Percentiles rank a stretch among this genome's conserved stretches.
phyloP scores from a whole-genome alignment of 37 sponge, comb jelly and placozoan genomes.

The Crambe crambe region DNA sequence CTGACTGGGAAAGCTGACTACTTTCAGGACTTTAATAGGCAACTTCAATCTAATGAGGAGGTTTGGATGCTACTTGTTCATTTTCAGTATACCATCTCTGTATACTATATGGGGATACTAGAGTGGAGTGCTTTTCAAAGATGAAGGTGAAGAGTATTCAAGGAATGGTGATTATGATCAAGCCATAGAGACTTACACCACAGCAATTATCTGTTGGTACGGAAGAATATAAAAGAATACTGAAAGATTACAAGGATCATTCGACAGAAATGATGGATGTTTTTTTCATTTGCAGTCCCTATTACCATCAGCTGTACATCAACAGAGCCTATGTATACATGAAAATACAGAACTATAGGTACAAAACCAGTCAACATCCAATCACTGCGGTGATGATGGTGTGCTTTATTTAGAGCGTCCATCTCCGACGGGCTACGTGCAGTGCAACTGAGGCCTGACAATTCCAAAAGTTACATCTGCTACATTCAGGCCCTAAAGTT shows the following conservation, averaged over 20 bases:
- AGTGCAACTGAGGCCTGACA: slow-evolving; percentile 29
- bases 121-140: background rate
- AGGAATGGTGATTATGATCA: background rate
- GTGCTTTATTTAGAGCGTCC: slow-evolving; percentile 13
- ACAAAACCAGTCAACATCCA: background rate
- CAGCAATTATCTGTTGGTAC: slow-evolving; percentile 30
- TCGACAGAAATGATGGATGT: background rate
- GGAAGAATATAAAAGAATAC: background rate
- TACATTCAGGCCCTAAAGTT: slow-evolving; percentile 21
- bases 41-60: background rate
- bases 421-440: slow-evolving; percentile 46
- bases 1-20: background rate
- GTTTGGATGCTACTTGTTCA: slow-evolving; percentile 4
- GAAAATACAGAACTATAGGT: slow-evolving; percentile 24
- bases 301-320: slow-evolving; percentile 30
- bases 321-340: slow-evolving; percentile 37
- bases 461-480: slow-evolving; percentile 3
- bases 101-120: slow-evolving; percentile 2
- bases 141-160: slow-evolving; percentile 6
- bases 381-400: background rate
- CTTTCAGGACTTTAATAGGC: slow-evolving; percentile 10
- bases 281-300: slow-evolving; percentile 45
- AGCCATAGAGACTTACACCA: slow-evolving; percentile 22
- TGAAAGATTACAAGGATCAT: background rate
- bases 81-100: background rate